A percentile compares a stretch with the other conserved stretches of the same genome.
phyloP scores from a whole-genome alignment of 2,113 vertebrate genomes.

The Setophaga coronata region DNA sequence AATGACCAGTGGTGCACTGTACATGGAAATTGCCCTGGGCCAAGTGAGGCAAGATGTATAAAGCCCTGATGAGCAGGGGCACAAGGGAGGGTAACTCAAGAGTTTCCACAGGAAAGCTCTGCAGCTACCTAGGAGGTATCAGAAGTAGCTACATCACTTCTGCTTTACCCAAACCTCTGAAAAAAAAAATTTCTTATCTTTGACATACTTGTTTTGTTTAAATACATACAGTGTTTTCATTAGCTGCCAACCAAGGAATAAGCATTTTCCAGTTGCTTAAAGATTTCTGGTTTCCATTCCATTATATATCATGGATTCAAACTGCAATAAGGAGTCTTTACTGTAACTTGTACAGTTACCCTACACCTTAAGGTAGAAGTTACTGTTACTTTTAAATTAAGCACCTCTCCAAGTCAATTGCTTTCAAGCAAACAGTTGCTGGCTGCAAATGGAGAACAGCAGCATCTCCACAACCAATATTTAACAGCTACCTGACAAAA shows the following conservation, averaged over 20 bases:
- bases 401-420: neutral
- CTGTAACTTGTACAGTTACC: neutral
- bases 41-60: neutral
- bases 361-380: neutral
- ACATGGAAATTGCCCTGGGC: neutral
- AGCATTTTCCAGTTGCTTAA: neutral
- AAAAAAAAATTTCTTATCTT: neutral
- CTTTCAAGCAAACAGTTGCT: neutral
- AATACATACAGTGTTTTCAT: neutral
- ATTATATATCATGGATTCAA: neutral
- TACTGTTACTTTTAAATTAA: neutral
- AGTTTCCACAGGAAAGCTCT: neutral
- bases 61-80: neutral
- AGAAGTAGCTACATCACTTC: neutral
- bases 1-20: neutral
- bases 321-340: neutral
- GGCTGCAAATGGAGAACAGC: neutral
- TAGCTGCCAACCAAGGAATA: neutral
- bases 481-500: neutral
- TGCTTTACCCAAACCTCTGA: neutral
- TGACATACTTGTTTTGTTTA: neutral
- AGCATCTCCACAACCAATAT: neutral
- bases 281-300: neutral
- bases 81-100: neutral
- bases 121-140: neutral